phyloP scores from a whole-genome alignment of 2,888 invertebrate genomes.

The Syrista parreyssii region DNA sequence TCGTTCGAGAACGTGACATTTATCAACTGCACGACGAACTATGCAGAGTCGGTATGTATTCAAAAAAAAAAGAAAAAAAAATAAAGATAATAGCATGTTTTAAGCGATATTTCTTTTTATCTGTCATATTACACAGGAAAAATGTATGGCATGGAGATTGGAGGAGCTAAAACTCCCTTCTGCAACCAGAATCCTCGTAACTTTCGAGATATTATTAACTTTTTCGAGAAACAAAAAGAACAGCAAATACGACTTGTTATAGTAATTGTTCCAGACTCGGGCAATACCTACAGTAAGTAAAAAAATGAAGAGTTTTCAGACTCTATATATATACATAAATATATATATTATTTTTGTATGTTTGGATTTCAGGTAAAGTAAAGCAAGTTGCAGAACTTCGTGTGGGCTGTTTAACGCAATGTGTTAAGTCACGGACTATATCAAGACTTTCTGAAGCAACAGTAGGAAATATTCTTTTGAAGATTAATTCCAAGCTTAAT shows the following conservation, averaged over 20 bases:
- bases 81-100: neutral
- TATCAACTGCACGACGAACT: conserved; percentile 40
- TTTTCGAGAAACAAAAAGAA: conserved; percentile 40
- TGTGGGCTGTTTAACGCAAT: conserved; percentile 80
- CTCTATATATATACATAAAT: neutral
- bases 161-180: conserved; percentile 39
- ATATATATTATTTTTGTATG: conserved; percentile 7
- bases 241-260: conserved; percentile 70
- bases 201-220: conserved; percentile 33
- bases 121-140: conserved; percentile 21
- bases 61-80: neutral
- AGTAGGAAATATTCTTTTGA: conserved; percentile 78
- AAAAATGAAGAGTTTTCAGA: neutral
- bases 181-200: conserved; percentile 19
- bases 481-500: conserved; percentile 86
- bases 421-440: conserved; percentile 71
- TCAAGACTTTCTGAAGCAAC: conserved; percentile 69
- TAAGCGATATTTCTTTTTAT: neutral
- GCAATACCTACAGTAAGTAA: conserved; percentile 68
- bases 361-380: conserved; percentile 65
- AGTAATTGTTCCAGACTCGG: conserved; percentile 70
- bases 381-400: conserved; percentile 78
- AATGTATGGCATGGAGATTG: conserved; percentile 51
- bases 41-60: conserved; percentile 46
- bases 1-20: conserved; percentile 36